Conservation (phyloP, 2,797 vertebrate species). For the Hyperoplus lanceolatus region DNA sequence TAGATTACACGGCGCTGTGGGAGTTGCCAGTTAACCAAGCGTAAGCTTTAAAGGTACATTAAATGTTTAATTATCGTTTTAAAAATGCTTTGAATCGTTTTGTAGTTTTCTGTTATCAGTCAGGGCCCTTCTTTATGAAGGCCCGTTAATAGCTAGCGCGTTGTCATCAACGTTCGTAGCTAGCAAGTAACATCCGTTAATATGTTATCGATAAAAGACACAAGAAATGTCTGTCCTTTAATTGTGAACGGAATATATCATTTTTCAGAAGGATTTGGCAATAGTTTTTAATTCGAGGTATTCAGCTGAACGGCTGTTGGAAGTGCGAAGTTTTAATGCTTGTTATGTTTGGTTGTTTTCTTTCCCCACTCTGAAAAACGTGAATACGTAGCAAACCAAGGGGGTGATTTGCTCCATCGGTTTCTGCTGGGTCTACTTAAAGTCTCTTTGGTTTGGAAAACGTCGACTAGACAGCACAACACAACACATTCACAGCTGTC, state of each 20-base stretch:
- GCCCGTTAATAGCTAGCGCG: not conserved
- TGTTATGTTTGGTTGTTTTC: not conserved
- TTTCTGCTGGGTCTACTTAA: slow-evolving; percentile 11
- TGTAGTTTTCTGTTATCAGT: no score
- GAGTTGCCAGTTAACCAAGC: slow-evolving; percentile 19
- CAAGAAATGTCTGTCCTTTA: not conserved
- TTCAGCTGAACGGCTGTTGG: not conserved
- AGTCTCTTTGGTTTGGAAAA: not conserved
- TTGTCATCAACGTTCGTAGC: not conserved
- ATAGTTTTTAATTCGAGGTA: not conserved
- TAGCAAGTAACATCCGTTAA: not conserved
- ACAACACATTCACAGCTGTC: not conserved
- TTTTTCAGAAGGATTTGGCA: accelerated
- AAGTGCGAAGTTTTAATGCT: not conserved
- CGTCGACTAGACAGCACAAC: slow-evolving; percentile 4
- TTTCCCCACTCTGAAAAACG: slow-evolving; percentile 39
- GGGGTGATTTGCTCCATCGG: slow-evolving; percentile 30
- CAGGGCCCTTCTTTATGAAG: not conserved
- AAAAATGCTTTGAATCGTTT: not conserved
- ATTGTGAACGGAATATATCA: not conserved
- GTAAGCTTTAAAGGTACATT: not conserved
- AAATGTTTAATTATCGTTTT: not conserved
- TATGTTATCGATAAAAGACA: not conserved
- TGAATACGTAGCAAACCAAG: slow-evolving; percentile 70
- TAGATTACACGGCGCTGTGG: slow-evolving; percentile 8